Evolutionary conservation across 2,797 vertebrate genomes (phyloP), one percentile per base, ranked within the genome.

Genomic region (Limnodromus scolopaceus): DNA sequence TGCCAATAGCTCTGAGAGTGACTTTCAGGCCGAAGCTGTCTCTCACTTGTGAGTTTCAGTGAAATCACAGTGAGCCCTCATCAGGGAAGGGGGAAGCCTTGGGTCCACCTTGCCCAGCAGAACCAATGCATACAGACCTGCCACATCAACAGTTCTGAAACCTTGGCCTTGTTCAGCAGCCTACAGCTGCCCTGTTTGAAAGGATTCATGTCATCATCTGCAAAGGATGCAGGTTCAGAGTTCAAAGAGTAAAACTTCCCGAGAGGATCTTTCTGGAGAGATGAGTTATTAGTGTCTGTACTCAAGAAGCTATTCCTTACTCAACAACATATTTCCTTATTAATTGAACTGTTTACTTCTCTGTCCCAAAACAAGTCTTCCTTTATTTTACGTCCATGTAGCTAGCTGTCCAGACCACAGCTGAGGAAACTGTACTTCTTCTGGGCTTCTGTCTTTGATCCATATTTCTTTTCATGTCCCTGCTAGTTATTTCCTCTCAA

Each of bases 61-160:
- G 24, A 38, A 18, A 39, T 2, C 11, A 22, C 39, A 27, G 30
- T 16, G 16, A 66, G 14, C 2, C 36, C 34, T 49, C 43, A 51
- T 4, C 30, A 34, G 16, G 11, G 24, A 60, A 75, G 8, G 8
- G 4, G 10, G 10, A 63, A 77, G 43, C 2, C 39, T 86, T 51
- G 38, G 4, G 5, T 51, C 1, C n/a, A 16, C 13, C 34, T 75
- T 0, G 0, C 6, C 20, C 16, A 63, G 36, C 24, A 78, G 24
- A 78, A 51, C 2, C 2, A 54, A 11, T 4, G 8, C 8, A 30
- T 32, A 19, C 9, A 46, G 43, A 61, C 7, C 6, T 45, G 19
- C 41, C 6, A 0, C 0, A 0, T 13, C 22, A 43, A 30, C 25
- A 46, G 30, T 9, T 22, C 48, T 28, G 36, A 66, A 48, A 74